Evolutionary conservation across 2,888 invertebrate genomes (phyloP), one percentile per base, ranked within the genome.

Genomic region (Andrena hattorfiana): DNA sequence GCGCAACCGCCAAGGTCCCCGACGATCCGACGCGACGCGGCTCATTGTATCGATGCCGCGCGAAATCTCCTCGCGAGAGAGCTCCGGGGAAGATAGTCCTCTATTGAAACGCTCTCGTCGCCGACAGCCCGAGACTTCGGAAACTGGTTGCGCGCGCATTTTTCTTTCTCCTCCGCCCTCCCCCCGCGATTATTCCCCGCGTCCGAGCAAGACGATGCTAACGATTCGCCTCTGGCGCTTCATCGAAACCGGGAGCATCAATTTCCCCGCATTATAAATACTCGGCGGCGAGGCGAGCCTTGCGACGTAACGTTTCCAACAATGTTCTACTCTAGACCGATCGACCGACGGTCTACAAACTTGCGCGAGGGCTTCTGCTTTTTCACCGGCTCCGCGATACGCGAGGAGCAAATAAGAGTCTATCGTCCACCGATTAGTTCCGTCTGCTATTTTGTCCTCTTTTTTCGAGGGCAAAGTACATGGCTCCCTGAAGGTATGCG

Each of bases 1-100:
- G 78, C 62, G 49, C 69, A 70, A 89, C 86, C 85, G 83, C 88
- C 89, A 88, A 90, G 87, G 89, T 78, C 82, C 77, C 64, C 60
- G 54, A 16, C 63, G 72, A 80, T 83, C 74, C 83, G 77, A 26
- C 26, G 54, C 78, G 63, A 56, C 49, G 59, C 69, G 35, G 35
- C 30, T 62, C 49, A 60, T 60, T 26, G 73, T 32, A 42, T 32
- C 30, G 13, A 4, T n/a, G n/a, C 16, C 7, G 20, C 23, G 3
- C n/a, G n/a, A 1, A 8, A 63, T 62, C 16, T 66, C 77, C 5
- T 23, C 51, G 60, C 42, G 48, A 64, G 26, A 67, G 28, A 67
- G 28, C n/a, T 7, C 23, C 13, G n/a, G 23, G 20, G 10, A 56
- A 56, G 56, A 56, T 10, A 56, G 10, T 2, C 23, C 10, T 23